Conservation (phyloP, 2,888 invertebrate genomes). For the Hanleya hanleyi region DNA sequence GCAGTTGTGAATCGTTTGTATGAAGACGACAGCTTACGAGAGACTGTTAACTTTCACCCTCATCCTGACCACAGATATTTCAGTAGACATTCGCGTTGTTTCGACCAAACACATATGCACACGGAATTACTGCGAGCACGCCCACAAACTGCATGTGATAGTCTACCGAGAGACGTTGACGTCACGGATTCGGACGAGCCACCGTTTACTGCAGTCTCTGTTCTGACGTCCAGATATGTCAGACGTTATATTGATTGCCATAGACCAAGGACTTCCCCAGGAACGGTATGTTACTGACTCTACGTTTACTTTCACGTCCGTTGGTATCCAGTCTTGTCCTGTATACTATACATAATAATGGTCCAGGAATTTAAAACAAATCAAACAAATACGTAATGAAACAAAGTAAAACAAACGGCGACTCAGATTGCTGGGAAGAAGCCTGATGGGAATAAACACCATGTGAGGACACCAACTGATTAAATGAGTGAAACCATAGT, state of each 20-base stretch:
- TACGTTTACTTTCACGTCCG: too few relatives aligned
- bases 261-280: conserved; percentile 52
- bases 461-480: too few relatives aligned
- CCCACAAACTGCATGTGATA: conserved; percentile 52
- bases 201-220: conserved; percentile 36
- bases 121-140: conserved; percentile 38
- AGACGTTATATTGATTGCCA: conserved; percentile 53
- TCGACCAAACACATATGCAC: conserved; percentile 52
- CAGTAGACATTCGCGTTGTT: conserved; percentile 57
- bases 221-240: conserved; percentile 37
- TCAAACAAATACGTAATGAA: too few relatives aligned
- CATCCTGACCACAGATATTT: conserved; percentile 53
- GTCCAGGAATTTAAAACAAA: too few relatives aligned
- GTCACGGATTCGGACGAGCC: conserved; percentile 15
- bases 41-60: conserved; percentile 43
- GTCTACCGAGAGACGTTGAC: conserved; percentile 28
- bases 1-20: conserved; percentile 51
- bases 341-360: too few relatives aligned
- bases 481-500: too few relatives aligned
- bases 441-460: too few relatives aligned
- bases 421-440: too few relatives aligned
- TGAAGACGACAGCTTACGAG: conserved; percentile 34
- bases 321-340: too few relatives aligned
- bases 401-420: too few relatives aligned
- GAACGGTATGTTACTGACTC: conserved; percentile 54